Base-by-base conservation (phyloP, 2,113 vertebrate species). In the Menura novaehollandiae region DNA sequence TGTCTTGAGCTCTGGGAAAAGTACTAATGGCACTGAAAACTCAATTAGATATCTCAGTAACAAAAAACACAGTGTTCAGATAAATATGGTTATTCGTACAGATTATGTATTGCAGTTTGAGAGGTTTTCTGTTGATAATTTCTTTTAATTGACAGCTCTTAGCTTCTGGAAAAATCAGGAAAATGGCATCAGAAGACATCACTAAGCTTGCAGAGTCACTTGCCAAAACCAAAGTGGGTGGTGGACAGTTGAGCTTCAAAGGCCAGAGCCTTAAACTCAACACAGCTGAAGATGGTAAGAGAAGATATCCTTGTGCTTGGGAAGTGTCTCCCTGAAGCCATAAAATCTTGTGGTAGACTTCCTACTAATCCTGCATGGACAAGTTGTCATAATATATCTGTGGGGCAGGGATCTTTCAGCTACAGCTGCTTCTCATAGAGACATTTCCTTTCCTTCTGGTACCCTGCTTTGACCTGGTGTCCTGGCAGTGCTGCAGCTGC, bases 131-230 rank as follows among this genome's bases (percentile, higher is more conserved):
- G 43, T 39, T 91, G 55, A 91, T 23, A 7, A 0, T 62, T 76
- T 73, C 1, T 93, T 92, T 76, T 62, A 60, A 64, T 87, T 88
- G 43, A 37, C 85, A 93, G 90, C 35, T 69, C 41, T 66, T 55
- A 72, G 79, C 85, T 62, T 72, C 71, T 47, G 67, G 43, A 41
- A 35, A 35, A 58, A 68, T n/a, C 33, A 10, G 41, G 35, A 89
- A 95, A 32, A 99, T 99, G 99, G 99, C 99, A n/a, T 98, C 99
- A 19, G 99, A 99, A 93, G 98, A 98, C 94, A 99, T 99, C 76
- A 94, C 98, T 17, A 98, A 99, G 93, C 97, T 99, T 90, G 98
- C 98, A 0, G 98, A 99, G 87, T 99, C 99, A 3, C 98, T 99
- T 95, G 99, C 99, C 93, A 99, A 98, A 97, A 98, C 99, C n/a